These are phyloP conservation scores for Hylaea fasciaria DNA, from an alignment of 2,888 invertebrate genomes.

Conservation along the genomic window DNA sequence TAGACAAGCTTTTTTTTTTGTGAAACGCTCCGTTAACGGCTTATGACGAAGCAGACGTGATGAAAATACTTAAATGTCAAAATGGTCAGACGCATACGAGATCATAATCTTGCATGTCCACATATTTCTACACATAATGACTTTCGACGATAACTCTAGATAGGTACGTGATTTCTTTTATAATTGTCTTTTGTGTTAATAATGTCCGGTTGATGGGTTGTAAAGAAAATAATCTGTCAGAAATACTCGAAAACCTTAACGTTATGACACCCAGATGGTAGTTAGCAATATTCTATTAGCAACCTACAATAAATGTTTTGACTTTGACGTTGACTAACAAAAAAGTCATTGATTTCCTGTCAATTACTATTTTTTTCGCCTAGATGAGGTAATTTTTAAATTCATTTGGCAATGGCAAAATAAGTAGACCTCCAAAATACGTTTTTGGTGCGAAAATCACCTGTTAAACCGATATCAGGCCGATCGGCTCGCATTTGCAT, in stretches of 20 bases:
- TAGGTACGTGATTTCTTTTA: constrained; percentile 71
- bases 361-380: constrained; percentile 5
- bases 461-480: constrained; percentile 58
- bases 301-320: no score
- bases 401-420: constrained; percentile 25
- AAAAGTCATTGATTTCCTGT: constrained; percentile 14
- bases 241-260: no score
- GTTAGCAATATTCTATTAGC: no score
- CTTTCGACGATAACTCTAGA: constrained; percentile 74
- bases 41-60: constrained; percentile 78
- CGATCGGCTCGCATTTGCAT: constrained; percentile 62
- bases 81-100: constrained; percentile 54
- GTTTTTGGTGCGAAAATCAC: constrained; percentile 50
- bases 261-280: no score
- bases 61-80: constrained; percentile 67
- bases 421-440: constrained; percentile 38
- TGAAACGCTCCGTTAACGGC: constrained; percentile 68
- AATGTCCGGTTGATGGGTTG: constrained; percentile 13
- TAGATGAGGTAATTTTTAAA: constrained; percentile 28
- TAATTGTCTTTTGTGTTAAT: constrained; percentile 32
- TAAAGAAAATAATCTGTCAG: no score
- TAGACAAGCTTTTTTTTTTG: constrained; percentile 59
- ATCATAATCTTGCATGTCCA: constrained; percentile 73
- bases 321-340: no score
- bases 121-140: constrained; percentile 62